Conservation (phyloP, 2,888 invertebrate genomes). For the Drosophila fulvimacula region DNA sequence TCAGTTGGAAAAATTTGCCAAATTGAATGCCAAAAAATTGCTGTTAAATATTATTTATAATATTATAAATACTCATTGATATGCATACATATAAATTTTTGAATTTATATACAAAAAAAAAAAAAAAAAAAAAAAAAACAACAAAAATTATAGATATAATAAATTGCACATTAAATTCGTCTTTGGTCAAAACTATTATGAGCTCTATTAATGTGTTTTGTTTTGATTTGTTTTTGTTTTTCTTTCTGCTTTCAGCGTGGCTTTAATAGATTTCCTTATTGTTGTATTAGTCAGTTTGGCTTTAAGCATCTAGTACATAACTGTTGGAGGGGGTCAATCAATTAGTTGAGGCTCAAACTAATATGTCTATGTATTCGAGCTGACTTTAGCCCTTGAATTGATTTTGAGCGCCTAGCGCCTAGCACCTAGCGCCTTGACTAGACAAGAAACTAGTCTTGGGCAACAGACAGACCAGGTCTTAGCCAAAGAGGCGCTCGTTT, state of each 20-base stretch:
- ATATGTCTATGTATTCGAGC: slow-evolving; percentile 43
- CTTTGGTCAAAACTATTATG: slow-evolving; percentile 25
- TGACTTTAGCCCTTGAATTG: slow-evolving; percentile 53
- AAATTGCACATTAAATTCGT: slow-evolving; percentile 28
- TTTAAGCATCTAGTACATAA: background rate
- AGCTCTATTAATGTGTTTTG: slow-evolving; percentile 26
- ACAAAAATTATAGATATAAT: background rate
- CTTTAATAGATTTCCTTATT: slow-evolving; percentile 35
- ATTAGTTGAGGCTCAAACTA: slow-evolving; percentile 34
- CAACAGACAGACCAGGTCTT: slow-evolving; percentile 30
- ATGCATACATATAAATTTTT: background rate
- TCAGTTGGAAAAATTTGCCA: background rate
- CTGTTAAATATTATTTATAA: background rate
- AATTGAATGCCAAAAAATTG: background rate
- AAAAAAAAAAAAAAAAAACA: background rate
- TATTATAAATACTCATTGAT: background rate
- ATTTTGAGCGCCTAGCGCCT: slow-evolving; percentile 35
- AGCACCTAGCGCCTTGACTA: slow-evolving; percentile 24
- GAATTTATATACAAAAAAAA: background rate
- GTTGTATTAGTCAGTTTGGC: background rate
- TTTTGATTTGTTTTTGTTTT: slow-evolving; percentile 4
- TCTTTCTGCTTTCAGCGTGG: slow-evolving; percentile 11
- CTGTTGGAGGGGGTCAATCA: slow-evolving; percentile 51
- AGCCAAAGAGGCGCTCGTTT: slow-evolving; percentile 50
- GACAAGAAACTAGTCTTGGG: slow-evolving; percentile 30